Evolutionary conservation across 2,113 vertebrate species (phyloP), one percentile per base, ranked within the genome.

Genomic region (Asarcornis scutulata): DNA sequence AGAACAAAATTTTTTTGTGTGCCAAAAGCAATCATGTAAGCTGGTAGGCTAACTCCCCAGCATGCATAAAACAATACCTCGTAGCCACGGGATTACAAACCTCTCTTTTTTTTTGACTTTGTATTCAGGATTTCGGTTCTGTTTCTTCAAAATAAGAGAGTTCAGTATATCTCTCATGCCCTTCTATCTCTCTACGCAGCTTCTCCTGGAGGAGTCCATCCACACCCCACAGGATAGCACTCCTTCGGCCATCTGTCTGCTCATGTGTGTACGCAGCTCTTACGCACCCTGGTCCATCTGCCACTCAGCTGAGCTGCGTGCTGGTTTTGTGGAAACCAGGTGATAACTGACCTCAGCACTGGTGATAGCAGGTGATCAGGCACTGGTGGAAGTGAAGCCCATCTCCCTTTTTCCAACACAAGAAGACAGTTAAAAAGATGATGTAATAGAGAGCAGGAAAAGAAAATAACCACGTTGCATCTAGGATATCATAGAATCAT

Each of bases 401-500:
- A 90, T 95, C 92, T 95, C 92, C 23, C 79, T 84, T 82, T 77
- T 95, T 94, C 53, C 48, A 78, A 84, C 66, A 72, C 76, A 44
- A 90, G 94, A 96, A 90, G 95, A 90, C 90, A 50, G 73, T 50
- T 88, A 36, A 93, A 95, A 93, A 95, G 86, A 88, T 88, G 80
- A 53, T 27, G 92, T 92, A 94, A 96, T 94, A 96, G 93, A 91
- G 93, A 92, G 83, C 83, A 86, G 63, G 3, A 88, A 17, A 92
- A 92, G 67, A 96, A 75, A 66, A 90, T 83, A 94, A 95, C 62
- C 71, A 96, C 91, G 91, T 95, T 93, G 86, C 93, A 96, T 97
- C 96, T 95, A 96, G 95, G 95, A 82, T 92, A 96, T 87, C 1
- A n/a, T n/a, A n/a, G n/a, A n/a, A n/a, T n/a, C n/a, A n/a, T n/a